Conservation (phyloP, 2,797 vertebrate species). For the Hippopotamyrus pictus region DNA sequence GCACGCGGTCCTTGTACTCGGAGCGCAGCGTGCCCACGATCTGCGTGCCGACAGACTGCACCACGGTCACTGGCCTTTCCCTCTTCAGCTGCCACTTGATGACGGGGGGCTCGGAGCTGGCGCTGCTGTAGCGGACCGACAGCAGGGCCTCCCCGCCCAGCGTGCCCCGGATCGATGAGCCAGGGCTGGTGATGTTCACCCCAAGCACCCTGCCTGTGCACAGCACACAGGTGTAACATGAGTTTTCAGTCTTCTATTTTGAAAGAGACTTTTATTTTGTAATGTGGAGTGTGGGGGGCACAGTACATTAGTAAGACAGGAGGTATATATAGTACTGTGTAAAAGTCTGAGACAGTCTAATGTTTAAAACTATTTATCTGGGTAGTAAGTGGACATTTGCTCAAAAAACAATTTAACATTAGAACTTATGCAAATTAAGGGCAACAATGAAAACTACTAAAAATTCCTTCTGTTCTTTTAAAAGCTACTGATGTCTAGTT, state of each 20-base stretch:
- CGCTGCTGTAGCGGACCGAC: conserved; percentile 86
- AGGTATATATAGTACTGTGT: neutral
- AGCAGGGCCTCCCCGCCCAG: conserved; percentile 80
- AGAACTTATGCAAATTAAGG: neutral
- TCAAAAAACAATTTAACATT: neutral
- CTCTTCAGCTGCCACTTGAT: conserved; percentile 94
- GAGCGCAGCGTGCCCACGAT: conserved; percentile 88
- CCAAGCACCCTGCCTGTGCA: conserved; percentile 65
- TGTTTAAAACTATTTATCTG: neutral
- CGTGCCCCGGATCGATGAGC: conserved; percentile 73
- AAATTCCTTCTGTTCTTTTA: neutral
- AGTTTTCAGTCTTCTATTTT: neutral
- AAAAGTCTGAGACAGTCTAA: neutral
- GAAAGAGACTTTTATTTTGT: neutral
- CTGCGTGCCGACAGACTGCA: conserved; percentile 88
- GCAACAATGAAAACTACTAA: neutral
- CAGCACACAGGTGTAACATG: neutral
- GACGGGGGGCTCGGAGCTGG: conserved; percentile 83
- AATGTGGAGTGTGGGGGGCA: neutral
- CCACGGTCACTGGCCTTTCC: conserved; percentile 83
- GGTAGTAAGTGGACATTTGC: neutral
- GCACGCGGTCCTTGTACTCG: conserved; percentile 83
- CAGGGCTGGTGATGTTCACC: conserved; percentile 87
- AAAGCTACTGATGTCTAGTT: neutral
- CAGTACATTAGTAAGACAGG: neutral